These are phyloP conservation scores for Cordilura impudica DNA, from an alignment of 2,888 invertebrate genomes.

Conservation along the genomic window DNA sequence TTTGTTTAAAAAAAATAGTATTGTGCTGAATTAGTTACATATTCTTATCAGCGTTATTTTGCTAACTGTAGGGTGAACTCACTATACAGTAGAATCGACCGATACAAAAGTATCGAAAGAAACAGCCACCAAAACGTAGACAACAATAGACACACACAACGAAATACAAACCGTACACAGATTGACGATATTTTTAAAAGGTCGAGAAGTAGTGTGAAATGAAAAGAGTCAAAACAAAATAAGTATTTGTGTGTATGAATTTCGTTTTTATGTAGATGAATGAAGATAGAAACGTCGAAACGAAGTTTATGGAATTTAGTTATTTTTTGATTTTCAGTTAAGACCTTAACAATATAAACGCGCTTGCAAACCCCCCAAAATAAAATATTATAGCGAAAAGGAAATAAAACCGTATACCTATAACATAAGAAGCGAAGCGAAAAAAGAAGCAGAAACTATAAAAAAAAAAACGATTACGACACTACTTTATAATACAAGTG, in stretches of 20 bases:
- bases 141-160: constrained; percentile 38
- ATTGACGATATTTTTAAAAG: background rate
- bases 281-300: constrained; percentile 57
- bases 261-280: constrained; percentile 45
- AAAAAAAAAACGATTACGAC: constrained; percentile 55
- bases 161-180: constrained; percentile 31
- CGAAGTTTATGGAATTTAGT: constrained; percentile 63
- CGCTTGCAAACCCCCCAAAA: constrained; percentile 33
- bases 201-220: constrained; percentile 14
- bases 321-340: constrained; percentile 60
- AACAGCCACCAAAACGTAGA: constrained; percentile 35
- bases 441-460: constrained; percentile 4
- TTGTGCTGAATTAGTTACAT: too few relatives aligned
- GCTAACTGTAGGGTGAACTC: constrained; percentile 14
- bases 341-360: constrained; percentile 54
- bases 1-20: too few relatives aligned
- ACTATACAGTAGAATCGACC: background rate
- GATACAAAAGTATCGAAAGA: constrained; percentile 24
- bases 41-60: background rate
- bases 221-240: constrained; percentile 54
- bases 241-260: constrained; percentile 33
- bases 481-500: constrained; percentile 50
- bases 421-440: background rate
- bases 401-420: constrained; percentile 24
- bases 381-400: constrained; percentile 11